Evolutionary conservation across 2,888 invertebrate genomes (phyloP), one percentile per base, ranked within the genome.

Genomic region (Diarsia dahlii): DNA sequence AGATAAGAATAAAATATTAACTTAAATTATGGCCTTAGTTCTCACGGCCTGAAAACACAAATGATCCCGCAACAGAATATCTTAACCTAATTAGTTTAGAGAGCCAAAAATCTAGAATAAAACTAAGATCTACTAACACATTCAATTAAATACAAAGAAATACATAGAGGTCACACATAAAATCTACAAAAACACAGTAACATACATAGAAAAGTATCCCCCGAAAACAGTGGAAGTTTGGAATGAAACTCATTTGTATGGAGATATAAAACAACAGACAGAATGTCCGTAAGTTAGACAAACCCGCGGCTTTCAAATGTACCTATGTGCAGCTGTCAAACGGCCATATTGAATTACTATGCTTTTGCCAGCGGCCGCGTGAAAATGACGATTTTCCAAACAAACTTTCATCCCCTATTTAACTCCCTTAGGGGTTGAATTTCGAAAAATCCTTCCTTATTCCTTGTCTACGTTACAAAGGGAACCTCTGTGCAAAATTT

Each of bases 211-310:
- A 70, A 68, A 54, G 39, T 65, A 60, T 65, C 54, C 63, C 71
- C 48, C 15, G 67, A 34, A 62, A 77, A 62, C 58, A 66, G 45
- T 45, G 62, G 58, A 54, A 81, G 64, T 69, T 80, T 48, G 62
- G 12, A 75, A 58, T 60, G 46, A 58, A 76, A 52, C 72, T 81
- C 67, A 74, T 85, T 76, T 76, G 60, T 72, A 87, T 87, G 85
- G 62, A 76, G 58, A 87, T 77, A 77, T 77, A 79, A 84, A 77
- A 85, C 76, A 85, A 82, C 82, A 76, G 66, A 52, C 68, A 75
- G 69, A 84, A 63, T 71, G 54, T 84, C 71, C 65, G 66, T 58
- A 58, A 84, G 71, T 64, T 50, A 28, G 28, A 46, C 64, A 74
- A 63, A 72, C 62, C 64, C 71, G 54, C 46, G 71, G 64, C 54